Evolutionary conservation across 2,888 invertebrate genomes (phyloP).

Genomic region (Hydriomena furcata): DNA sequence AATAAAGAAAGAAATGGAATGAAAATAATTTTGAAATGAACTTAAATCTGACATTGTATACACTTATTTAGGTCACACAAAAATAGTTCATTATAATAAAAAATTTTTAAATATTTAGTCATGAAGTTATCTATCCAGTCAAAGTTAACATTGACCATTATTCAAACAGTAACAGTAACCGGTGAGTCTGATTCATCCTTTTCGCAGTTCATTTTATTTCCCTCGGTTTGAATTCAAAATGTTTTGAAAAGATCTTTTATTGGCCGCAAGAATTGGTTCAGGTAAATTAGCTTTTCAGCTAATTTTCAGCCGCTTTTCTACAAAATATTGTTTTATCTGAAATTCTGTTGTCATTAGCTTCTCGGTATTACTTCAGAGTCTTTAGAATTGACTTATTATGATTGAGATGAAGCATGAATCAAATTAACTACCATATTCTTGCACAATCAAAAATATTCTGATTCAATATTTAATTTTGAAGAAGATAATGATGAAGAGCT

Average conservation of each 20-base stretch:
- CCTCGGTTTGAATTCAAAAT: conserved; percentile 10
- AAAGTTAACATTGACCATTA: neutral
- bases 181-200: conserved; percentile 4
- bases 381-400: neutral
- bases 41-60: too few relatives aligned
- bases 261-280: conserved; percentile 9
- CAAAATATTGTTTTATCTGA: conserved; percentile 12
- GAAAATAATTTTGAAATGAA: too few relatives aligned
- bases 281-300: conserved; percentile 8
- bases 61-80: too few relatives aligned
- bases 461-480: too few relatives aligned
- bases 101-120: neutral
- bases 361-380: neutral
- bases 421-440: too few relatives aligned
- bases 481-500: too few relatives aligned
- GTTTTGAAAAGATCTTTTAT: conserved; percentile 17
- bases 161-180: neutral
- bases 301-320: conserved; percentile 1
- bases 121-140: neutral
- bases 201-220: conserved; percentile 9
- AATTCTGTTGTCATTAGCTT: neutral
- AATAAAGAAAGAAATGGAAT: too few relatives aligned
- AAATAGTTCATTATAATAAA: too few relatives aligned
- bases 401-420: neutral
- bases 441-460: too few relatives aligned